These are phyloP conservation scores for Drosophila nr. perissopoda DNA, from an alignment of 2,888 invertebrate genomes.

Conservation along the genomic window DNA sequence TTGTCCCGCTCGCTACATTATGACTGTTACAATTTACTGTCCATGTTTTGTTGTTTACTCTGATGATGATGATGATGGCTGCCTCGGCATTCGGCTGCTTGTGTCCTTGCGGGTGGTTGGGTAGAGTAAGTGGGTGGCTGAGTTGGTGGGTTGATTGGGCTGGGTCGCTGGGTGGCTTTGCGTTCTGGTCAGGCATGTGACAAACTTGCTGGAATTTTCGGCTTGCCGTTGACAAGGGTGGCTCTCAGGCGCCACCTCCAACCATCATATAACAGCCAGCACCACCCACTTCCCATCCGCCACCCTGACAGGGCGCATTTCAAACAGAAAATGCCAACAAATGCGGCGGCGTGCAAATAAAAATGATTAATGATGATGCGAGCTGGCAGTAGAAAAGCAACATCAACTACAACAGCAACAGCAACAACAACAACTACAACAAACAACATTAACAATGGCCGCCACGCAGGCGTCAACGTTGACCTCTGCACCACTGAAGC, in stretches of 20 bases:
- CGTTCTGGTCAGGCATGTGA: conserved; percentile 63
- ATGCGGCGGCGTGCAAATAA: conserved; percentile 82
- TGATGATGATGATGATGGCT: conserved; percentile 69
- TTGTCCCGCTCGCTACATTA: conserved; percentile 63
- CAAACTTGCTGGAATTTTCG: conserved; percentile 70
- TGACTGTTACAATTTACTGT: conserved; percentile 80
- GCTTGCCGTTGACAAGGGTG: conserved; percentile 69
- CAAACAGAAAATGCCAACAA: conserved; percentile 76
- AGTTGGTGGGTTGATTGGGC: conserved; percentile 4
- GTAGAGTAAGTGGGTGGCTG: conserved; percentile 8
- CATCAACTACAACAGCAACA: conserved; percentile 45
- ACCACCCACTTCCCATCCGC: conserved; percentile 2
- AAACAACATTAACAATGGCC: conserved; percentile 60
- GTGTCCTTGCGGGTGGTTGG: conserved; percentile 52
- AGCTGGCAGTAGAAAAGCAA: conserved; percentile 58
- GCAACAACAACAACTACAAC: conserved; percentile 7
- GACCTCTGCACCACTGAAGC: conserved; percentile 37
- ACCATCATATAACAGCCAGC: conserved; percentile 8
- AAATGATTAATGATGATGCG: conserved; percentile 83
- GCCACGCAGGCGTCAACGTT: conserved; percentile 70
- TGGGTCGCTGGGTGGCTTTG: conserved; percentile 16
- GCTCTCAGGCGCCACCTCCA: conserved; percentile 42
- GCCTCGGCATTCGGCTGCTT: conserved; percentile 46
- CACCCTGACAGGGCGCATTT: conserved; percentile 63
- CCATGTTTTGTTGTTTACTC: conserved; percentile 77